Conservation (phyloP, 1,140 invertebrate species). For the Sarcophaga bullata region DNA sequence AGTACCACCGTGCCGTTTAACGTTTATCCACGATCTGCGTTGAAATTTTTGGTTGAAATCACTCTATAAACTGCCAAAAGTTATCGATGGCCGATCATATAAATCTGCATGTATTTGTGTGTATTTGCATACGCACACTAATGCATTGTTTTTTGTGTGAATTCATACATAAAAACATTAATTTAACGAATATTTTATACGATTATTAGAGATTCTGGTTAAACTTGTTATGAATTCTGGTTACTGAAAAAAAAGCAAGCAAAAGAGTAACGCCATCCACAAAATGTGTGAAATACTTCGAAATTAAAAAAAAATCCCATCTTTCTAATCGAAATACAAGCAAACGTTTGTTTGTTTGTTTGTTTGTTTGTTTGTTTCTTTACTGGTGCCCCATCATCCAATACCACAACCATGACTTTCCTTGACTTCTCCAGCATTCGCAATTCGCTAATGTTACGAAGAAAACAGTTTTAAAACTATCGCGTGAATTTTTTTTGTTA, state of each 20-base stretch:
- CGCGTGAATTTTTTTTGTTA: not conserved
- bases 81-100: not conserved
- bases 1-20: constrained; percentile 13
- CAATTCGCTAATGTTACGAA: not conserved
- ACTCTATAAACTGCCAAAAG: constrained; percentile 18
- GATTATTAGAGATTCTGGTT: not conserved
- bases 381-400: too few relatives aligned
- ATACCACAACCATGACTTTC: not conserved
- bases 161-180: too few relatives aligned
- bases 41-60: constrained; percentile 16
- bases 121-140: not conserved
- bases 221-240: constrained; percentile 1
- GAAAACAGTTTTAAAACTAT: not conserved
- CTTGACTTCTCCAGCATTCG: not conserved
- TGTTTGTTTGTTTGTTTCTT: too few relatives aligned
- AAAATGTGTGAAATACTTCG: not conserved
- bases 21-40: constrained; percentile 18
- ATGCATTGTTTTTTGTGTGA: not conserved
- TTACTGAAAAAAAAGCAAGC: not conserved
- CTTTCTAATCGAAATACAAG: not conserved
- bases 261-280: not conserved
- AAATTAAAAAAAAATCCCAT: not conserved
- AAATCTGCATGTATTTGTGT: not conserved
- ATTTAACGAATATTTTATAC: not conserved
- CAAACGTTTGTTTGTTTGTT: not conserved